Evolutionary conservation across 35 echinoderm and acorn worm species (phyloP).

Genomic region (Apostichopus parvimensis): DNA sequence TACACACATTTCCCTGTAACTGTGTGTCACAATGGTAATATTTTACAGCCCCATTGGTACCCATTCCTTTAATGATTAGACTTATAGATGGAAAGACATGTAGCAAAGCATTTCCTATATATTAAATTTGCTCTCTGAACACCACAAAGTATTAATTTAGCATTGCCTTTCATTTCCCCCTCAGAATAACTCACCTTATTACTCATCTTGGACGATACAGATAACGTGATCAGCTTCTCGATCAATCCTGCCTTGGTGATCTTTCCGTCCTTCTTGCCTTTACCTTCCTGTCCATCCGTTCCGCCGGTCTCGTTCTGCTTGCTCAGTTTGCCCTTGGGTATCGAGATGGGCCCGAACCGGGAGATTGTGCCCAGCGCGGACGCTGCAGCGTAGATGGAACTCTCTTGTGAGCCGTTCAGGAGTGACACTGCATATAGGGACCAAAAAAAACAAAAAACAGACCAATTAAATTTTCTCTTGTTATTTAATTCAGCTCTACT

Average conservation of each 20-base stretch:
- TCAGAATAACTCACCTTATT: slow-evolving; percentile 32
- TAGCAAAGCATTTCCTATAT: too few species aligned
- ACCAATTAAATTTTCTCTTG: too few species aligned
- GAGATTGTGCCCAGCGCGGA: slow-evolving; percentile 86
- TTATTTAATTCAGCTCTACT: too few species aligned
- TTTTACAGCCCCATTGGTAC: too few species aligned
- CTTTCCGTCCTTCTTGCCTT: slow-evolving; percentile 52
- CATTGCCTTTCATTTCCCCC: too few species aligned
- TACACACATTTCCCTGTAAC: too few species aligned
- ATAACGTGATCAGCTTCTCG: slow-evolving; percentile 70
- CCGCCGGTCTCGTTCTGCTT: slow-evolving; percentile 34
- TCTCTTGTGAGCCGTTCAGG: slow-evolving; percentile 29
- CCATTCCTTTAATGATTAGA: too few species aligned
- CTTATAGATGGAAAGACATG: not conserved
- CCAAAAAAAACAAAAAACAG: not conserved
- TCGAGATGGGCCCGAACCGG: slow-evolving; percentile 68
- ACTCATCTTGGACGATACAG: slow-evolving; percentile 48
- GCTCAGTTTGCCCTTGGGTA: slow-evolving; percentile 67
- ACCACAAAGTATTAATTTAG: too few species aligned
- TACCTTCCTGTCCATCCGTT: slow-evolving; percentile 54
- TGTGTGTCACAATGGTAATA: too few species aligned
- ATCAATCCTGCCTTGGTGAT: slow-evolving; percentile 70
- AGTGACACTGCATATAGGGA: slow-evolving; percentile 3
- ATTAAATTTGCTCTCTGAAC: too few species aligned
- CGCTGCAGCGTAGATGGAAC: slow-evolving; percentile 61